Evolutionary conservation across 1,140 invertebrate genomes (phyloP), one percentile per base, ranked within the genome.

Genomic region (Drosophila parabipectinata): DNA sequence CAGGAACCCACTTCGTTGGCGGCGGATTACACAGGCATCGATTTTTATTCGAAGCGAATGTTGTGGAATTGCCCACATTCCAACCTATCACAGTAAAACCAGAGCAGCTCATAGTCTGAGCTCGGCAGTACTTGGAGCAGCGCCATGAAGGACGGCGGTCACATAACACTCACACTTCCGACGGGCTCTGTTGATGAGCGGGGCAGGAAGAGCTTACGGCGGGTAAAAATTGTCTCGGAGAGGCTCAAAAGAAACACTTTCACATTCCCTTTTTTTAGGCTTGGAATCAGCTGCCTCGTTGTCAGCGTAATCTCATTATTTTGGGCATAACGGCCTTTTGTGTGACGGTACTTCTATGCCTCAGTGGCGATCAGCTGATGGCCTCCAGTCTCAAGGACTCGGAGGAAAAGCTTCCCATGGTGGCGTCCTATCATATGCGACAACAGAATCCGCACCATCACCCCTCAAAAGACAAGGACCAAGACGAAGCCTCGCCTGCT

Each of bases 201-300:
- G 14, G 55, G 62, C 28, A 64, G 87, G 15, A 90, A 83, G 59
- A 91, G 90, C 37, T 58, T 91, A 37, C 76, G 90, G 30, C 74
- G 90, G 63, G 90, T 91, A 77, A 72, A 77, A 10, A n/a, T n/a
- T 37, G 14, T 30, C 34, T 8, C 21, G 24, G 15, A 14, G n/a
- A 18, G 1, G 21, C 37, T 47, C 9, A 9, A 47, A 47, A 47
- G 1, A 47, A 10, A 18, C 18, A 47, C 18, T 21, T 45, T 18
- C 15, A 47, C 18, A 21, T 47, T n/a, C 32, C 12, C 39, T 0
- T 47, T 45, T 93, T 93, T 30, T 79, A 97, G 96, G 93, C 94
- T 91, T 97, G 96, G 97, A 96, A 97, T 84, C 95, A 96, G 79
- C 90, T 97, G 37, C 97, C 97, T n/a, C 94, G 96, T 77, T 94